Percentiles rank a stretch among this genome's conserved stretches.
phyloP scores from a whole-genome alignment of 2,797 vertebrate genomes.

The Pangasius sanitwongsei region DNA sequence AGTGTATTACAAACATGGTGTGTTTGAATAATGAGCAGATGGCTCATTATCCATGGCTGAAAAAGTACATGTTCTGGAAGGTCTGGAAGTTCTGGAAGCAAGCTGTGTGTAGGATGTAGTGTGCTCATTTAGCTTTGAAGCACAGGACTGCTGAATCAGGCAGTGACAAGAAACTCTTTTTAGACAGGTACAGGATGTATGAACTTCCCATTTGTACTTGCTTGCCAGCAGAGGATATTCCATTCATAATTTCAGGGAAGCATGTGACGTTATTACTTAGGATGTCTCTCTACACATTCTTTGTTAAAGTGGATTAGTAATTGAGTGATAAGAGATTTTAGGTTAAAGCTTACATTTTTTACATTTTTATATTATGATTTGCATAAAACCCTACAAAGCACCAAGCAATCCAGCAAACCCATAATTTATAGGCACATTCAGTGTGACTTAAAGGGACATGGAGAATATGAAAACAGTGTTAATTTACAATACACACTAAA shows the following conservation, averaged over 20 bases:
- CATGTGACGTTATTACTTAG: background rate
- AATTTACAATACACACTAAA: background rate
- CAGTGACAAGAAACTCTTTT: constrained; percentile 1
- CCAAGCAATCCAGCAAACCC: background rate
- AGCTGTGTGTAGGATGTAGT: background rate
- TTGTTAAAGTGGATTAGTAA: background rate
- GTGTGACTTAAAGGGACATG: no score
- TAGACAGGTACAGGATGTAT: background rate
- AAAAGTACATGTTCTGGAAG: constrained; percentile 8
- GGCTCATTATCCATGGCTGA: constrained; percentile 19
- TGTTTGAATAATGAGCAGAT: constrained; percentile 34
- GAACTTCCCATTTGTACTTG: background rate
- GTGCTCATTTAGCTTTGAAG: constrained; percentile 12
- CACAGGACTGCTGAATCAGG: constrained; percentile 8
- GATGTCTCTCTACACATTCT: background rate
- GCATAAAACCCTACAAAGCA: background rate
- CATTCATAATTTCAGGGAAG: background rate
- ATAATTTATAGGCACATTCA: background rate
- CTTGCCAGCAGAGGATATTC: constrained; percentile 8
- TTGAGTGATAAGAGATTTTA: background rate
- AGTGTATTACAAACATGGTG: background rate
- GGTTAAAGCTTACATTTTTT: background rate
- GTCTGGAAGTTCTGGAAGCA: constrained; percentile 7
- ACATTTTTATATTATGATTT: background rate
- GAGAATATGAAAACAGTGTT: background rate